Evolutionary conservation across 2,113 vertebrate genomes (phyloP), one percentile per base, ranked within the genome.

Genomic region (Eulemur macaco): DNA sequence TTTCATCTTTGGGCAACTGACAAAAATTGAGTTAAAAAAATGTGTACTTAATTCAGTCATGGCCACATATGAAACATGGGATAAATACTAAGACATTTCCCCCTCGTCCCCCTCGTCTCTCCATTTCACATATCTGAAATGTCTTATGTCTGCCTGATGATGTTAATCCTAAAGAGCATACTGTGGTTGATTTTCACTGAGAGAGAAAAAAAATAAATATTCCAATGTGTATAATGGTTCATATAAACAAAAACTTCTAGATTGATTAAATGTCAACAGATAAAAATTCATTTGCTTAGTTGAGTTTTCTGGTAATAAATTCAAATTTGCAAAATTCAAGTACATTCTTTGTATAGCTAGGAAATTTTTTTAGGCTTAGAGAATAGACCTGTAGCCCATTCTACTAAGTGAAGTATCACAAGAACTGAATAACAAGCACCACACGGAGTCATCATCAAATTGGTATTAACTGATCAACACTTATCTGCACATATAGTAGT

Each of bases 241-340:
- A 12, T 81, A 74, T 74, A 96, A 96, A 95, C 71, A 91, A 96
- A 80, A 97, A 60, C 34, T 96, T 66, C 60, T 91, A 42, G 21
- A 42, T 95, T 95, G 54, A 92, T 96, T 93, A 96, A 95, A 96
- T 97, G 78, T 95, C 87, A 95, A 95, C n/a, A 74, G n/a, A 95
- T 86, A 89, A 52, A 94, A 97, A 63, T 64, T 5, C 29, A 64
- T 86, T 96, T 95, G 56, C 37, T 89, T 94, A 86, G 34, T 13
- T 83, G 66, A 89, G 18, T 94, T 95, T 4, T 9, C 18, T 63
- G 60, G 27, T 54, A 66, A 91, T 50, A 85, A 93, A 96, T 83
- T 74, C 42, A 74, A 68, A 93, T 23, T 74, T 73, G 1, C 52
- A 80, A 94, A 96, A 94, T 80, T 86, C 37, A 86, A 95, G 29